Conservation (phyloP, 2,888 invertebrate species). For the Scaptomyza reducta region DNA sequence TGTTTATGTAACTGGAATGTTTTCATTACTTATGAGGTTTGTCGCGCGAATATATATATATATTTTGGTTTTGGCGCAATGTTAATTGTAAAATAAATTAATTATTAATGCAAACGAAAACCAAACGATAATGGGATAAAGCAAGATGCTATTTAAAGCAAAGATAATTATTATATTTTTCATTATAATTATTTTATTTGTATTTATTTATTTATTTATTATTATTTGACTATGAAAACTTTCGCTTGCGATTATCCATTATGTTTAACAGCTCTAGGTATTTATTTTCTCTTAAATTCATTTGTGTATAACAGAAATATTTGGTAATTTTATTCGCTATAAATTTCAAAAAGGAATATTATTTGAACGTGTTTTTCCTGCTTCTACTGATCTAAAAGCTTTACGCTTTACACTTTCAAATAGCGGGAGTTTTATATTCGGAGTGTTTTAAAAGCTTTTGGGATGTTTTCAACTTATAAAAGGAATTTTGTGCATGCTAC, state of each 20-base stretch:
- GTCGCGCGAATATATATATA: conserved; percentile 35
- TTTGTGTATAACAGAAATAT: conserved; percentile 36
- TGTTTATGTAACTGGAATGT: conserved; percentile 36
- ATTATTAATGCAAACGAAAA: too few relatives aligned
- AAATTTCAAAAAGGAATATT: background rate
- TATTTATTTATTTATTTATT: too few relatives aligned
- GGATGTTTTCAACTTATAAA: background rate
- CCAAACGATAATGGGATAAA: background rate
- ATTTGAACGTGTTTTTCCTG: background rate
- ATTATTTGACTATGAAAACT: background rate
- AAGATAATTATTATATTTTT: conserved; percentile 2
- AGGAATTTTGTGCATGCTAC: background rate
- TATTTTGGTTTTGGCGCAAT: background rate
- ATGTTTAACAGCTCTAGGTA: rapidly evolving
- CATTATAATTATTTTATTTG: too few relatives aligned
- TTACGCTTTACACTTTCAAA: background rate
- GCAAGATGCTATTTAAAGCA: background rate
- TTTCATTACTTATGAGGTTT: conserved; percentile 28
- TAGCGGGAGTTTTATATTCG: conserved; percentile 1
- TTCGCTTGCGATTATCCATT: rapidly evolving
- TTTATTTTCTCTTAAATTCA: background rate
- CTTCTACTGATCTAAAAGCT: background rate
- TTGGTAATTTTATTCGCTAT: background rate
- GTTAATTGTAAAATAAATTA: too few relatives aligned
- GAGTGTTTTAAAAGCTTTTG: conserved; percentile 2